Conservation (phyloP, 2,113 vertebrate genomes). For the Seriola quinqueradiata region DNA sequence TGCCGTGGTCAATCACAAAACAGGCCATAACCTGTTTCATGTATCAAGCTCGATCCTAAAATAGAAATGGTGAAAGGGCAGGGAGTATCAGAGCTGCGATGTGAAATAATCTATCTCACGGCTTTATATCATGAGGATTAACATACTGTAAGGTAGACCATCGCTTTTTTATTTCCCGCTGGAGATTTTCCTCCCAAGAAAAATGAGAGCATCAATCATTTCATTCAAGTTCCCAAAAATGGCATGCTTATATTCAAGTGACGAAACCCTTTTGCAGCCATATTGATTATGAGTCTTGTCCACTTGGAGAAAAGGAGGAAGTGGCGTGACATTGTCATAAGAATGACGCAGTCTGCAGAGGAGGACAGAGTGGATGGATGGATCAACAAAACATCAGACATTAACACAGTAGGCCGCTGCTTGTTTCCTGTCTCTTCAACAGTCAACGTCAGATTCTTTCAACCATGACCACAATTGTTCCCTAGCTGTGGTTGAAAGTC, state of each 20-base stretch:
- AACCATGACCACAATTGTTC: neutral
- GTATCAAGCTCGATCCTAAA: constrained; percentile 19
- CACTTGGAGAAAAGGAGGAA: neutral
- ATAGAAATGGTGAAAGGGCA: constrained; percentile 9
- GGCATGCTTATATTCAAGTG: too few relatives aligned
- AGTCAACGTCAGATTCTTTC: neutral
- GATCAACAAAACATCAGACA: neutral
- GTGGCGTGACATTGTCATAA: neutral
- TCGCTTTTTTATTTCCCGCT: constrained; percentile 6
- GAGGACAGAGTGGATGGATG: neutral
- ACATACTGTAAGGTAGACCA: neutral
- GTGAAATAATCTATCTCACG: constrained; percentile 37
- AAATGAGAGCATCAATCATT: neutral
- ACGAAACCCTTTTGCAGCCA: neutral
- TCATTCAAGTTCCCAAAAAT: neutral
- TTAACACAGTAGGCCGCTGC: neutral
- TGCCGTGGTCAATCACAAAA: constrained; percentile 51
- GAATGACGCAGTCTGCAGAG: neutral
- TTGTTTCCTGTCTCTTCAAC: neutral
- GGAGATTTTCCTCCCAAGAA: neutral
- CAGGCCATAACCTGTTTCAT: constrained; percentile 29
- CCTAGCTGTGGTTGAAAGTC: neutral
- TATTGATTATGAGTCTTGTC: neutral
- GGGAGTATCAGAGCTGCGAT: constrained; percentile 15
- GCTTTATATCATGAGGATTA: constrained; percentile 23